phyloP scores from a whole-genome alignment of 2,113 vertebrate species.

The Gadus macrocephalus region DNA sequence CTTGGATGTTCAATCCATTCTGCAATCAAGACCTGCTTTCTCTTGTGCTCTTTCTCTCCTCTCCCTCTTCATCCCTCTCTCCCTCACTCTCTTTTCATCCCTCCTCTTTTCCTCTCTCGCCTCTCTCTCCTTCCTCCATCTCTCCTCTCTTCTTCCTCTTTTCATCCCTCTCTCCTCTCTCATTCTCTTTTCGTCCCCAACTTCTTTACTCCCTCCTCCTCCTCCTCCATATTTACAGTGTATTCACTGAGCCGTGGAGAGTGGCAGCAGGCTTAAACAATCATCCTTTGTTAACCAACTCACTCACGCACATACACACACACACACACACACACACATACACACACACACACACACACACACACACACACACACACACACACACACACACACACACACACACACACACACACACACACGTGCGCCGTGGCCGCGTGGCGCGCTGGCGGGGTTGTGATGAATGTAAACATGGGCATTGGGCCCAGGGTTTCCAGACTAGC shows the following conservation, averaged over 20 bases:
- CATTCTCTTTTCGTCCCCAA: not conserved
- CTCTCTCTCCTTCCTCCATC: too few species aligned
- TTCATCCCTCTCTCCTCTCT: not conserved
- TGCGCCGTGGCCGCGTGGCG: too few species aligned
- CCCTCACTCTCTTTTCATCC: too few species aligned
- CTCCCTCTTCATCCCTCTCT: too few species aligned
- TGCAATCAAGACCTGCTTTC: slow-evolving; percentile 54
- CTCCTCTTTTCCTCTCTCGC: too few species aligned
- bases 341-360: not conserved
- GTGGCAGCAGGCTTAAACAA: slow-evolving; percentile 37
- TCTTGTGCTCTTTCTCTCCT: not conserved
- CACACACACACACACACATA: slow-evolving; percentile 3
- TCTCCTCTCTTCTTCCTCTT: too few species aligned
- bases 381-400: not conserved
- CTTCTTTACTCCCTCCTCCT: not conserved
- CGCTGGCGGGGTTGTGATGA: too few species aligned
- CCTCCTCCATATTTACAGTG: slow-evolving; percentile 35
- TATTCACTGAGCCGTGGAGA: slow-evolving; percentile 31
- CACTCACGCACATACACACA: not conserved
- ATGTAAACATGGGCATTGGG: slow-evolving; percentile 30
- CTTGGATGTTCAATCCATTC: slow-evolving; percentile 46
- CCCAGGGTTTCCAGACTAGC: not conserved
- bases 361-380: slow-evolving; percentile 1
- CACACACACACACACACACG: not conserved
- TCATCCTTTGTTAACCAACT: slow-evolving; percentile 40